Evolutionary conservation across 1,140 invertebrate species (phyloP).

Genomic region (Meloidogyne exigua): DNA sequence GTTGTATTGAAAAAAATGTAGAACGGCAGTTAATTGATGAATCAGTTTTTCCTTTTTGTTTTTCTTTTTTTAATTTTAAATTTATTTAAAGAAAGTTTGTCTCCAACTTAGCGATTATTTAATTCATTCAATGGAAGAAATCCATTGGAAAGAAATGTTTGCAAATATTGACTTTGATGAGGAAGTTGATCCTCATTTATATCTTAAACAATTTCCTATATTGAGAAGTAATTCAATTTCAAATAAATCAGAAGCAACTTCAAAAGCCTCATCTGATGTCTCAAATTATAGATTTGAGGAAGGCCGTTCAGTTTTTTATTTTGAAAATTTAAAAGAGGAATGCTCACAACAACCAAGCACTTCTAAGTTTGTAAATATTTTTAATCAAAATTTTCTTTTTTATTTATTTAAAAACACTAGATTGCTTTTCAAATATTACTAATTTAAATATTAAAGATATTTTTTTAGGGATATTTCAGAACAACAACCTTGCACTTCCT

Average conservation of each 20-base stretch:
- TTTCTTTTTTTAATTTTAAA: background rate
- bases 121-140: slow-evolving; percentile 20
- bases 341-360: slow-evolving; percentile 10
- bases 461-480: background rate
- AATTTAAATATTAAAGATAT: too few relatives aligned
- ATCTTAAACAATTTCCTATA: background rate
- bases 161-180: slow-evolving; percentile 14
- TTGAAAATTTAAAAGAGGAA: background rate
- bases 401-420: too few relatives aligned
- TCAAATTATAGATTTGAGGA: background rate
- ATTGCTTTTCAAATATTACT: too few relatives aligned
- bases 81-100: slow-evolving; percentile 18
- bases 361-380: slow-evolving; percentile 2
- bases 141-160: slow-evolving; percentile 12
- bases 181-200: slow-evolving; percentile 9
- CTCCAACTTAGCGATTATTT: slow-evolving; percentile 22
- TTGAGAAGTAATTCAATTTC: background rate
- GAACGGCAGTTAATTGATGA: slow-evolving; percentile 5
- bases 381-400: background rate
- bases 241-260: background rate
- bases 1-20: slow-evolving; percentile 11
- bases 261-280: background rate
- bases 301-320: slow-evolving; percentile 22
- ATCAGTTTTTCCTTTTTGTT: background rate
- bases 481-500: background rate